Conservation (phyloP, 2,797 vertebrate genomes). For the Lagocephalus sceleratus region DNA sequence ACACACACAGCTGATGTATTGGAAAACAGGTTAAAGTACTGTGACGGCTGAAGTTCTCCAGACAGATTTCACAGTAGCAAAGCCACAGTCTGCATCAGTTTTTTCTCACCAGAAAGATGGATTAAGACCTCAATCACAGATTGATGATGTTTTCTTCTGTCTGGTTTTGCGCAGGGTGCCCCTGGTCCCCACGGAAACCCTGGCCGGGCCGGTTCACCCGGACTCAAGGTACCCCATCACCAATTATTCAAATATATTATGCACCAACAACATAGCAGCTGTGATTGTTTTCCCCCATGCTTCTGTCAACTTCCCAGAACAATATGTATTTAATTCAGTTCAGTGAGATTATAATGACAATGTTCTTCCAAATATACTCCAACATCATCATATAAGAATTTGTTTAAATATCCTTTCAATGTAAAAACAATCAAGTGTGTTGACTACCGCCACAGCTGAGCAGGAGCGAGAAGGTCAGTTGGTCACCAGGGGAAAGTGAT, state of each 20-base stretch:
- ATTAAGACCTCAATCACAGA: slow-evolving; percentile 33
- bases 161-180: slow-evolving; percentile 78
- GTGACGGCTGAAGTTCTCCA: slow-evolving; percentile 54
- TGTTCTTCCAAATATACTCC: too few species aligned
- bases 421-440: background rate
- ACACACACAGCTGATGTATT: slow-evolving; percentile 47
- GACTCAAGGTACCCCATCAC: slow-evolving; percentile 81
- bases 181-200: slow-evolving; percentile 92
- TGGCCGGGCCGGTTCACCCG: slow-evolving; percentile 83
- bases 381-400: too few species aligned
- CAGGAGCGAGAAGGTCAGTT: background rate
- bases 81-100: slow-evolving; percentile 24
- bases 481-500: slow-evolving; percentile 28
- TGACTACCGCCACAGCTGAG: background rate
- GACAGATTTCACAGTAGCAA: slow-evolving; percentile 47
- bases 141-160: slow-evolving; percentile 40
- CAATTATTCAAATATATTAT: too few species aligned
- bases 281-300: too few species aligned
- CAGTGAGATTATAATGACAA: too few species aligned
- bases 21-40: slow-evolving; percentile 56
- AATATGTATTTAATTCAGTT: too few species aligned
- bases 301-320: too few species aligned
- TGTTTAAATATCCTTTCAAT: background rate
- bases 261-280: too few species aligned
- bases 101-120: slow-evolving; percentile 35